Evolutionary conservation across 2,113 vertebrate species (phyloP).

Genomic region (Buteo buteo): DNA sequence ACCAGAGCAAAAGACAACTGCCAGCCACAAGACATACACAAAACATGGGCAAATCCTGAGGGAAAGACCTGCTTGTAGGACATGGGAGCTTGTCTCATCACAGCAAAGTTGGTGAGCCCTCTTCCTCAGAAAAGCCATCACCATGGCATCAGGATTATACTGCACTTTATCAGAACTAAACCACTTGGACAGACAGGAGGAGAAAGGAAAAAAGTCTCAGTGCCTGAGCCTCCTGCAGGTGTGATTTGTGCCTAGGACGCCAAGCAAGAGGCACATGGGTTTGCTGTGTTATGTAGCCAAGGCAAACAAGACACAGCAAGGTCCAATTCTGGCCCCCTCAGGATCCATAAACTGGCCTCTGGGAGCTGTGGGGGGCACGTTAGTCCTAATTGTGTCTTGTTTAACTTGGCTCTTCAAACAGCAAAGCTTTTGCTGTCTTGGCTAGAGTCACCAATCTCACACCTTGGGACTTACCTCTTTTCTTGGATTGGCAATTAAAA

Average conservation of each 20-base stretch:
- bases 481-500: constrained; percentile 2
- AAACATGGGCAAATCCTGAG: not conserved
- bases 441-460: constrained; percentile 35
- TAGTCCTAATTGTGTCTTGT: constrained; percentile 62
- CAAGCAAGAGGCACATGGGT: not conserved
- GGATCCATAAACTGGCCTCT: constrained; percentile 29
- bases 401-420: constrained; percentile 57
- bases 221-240: constrained; percentile 31
- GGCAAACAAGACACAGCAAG: constrained; percentile 51
- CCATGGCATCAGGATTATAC: fast-evolving
- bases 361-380: constrained; percentile 52
- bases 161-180: not conserved
- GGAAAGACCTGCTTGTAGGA: not conserved
- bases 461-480: constrained; percentile 32
- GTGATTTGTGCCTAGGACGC: constrained; percentile 23
- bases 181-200: not conserved
- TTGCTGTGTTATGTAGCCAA: constrained; percentile 38
- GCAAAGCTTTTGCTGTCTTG: constrained; percentile 40
- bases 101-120: not conserved
- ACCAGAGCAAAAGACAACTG: not conserved
- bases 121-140: not conserved
- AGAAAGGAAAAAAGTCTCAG: not conserved
- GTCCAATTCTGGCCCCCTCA: constrained; percentile 6
- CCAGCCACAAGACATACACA: not conserved
- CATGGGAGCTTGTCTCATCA: not conserved